Conservation (phyloP, 2,113 vertebrate species). For the Amblyopsis rosae region DNA sequence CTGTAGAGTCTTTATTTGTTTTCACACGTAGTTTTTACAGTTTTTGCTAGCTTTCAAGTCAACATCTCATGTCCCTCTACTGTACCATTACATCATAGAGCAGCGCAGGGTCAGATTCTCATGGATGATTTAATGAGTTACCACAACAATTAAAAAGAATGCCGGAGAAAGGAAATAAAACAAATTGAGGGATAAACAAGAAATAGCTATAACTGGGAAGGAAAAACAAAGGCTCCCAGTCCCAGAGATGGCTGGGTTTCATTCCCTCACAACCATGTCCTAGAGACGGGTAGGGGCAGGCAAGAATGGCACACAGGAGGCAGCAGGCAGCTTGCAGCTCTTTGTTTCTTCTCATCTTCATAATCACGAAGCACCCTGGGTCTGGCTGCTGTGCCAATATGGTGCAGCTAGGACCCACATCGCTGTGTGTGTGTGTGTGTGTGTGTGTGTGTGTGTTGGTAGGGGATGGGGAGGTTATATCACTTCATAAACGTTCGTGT, state of each 20-base stretch:
- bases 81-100: too few species aligned
- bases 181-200: neutral
- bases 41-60: too few species aligned
- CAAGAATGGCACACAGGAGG: conserved; percentile 54
- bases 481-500: conserved; percentile 49
- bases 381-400: conserved; percentile 65
- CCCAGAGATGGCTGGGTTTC: conserved; percentile 13
- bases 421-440: conserved; percentile 17
- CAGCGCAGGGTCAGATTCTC: too few species aligned
- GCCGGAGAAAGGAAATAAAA: neutral
- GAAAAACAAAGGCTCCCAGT: neutral
- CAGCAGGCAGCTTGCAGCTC: conserved; percentile 59
- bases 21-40: too few species aligned
- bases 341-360: conserved; percentile 69
- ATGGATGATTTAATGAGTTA: too few species aligned
- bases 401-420: conserved; percentile 38
- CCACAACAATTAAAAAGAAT: neutral
- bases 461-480: conserved; percentile 44
- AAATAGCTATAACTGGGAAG: conserved; percentile 13
- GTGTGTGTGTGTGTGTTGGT: neutral
- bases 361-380: conserved; percentile 65
- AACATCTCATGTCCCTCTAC: too few species aligned
- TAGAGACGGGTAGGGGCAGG: neutral
- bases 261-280: neutral
- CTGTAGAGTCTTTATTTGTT: too few species aligned